Base-by-base conservation (phyloP, 2,797 vertebrate genomes). In the Myotis myotis region DNA sequence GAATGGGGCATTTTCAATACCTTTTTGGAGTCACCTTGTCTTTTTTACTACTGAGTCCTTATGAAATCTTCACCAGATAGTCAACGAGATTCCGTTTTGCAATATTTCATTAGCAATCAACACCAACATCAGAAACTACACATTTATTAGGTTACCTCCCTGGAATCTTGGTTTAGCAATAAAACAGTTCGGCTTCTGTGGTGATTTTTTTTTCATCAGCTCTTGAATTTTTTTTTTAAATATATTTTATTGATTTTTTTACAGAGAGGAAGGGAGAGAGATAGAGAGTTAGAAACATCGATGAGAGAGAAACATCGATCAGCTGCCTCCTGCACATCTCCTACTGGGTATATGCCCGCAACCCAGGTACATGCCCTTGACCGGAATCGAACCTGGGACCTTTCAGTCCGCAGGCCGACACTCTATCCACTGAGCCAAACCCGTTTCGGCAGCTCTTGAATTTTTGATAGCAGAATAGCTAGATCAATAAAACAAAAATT, bases 81-180 rank as follows among this genome's bases (percentile, higher is more conserved):
- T 91, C 68, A 84, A 6, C 0, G 49, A 36, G 66, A 79, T 90
- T 90, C 47, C 4, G 4, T 95, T 95, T 97, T 86, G 94, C 85
- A 95, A 70, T 91, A 90, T 92, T 92, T 87, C 53, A 74, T 95
- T 76, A 78, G 71, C 84, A 94, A 93, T 92, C 75, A 53, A 78
- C 6, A 36, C 22, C 75, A 62, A n/a, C 22, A 94, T 78, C 22
- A 85, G 47, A 88, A 91, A 89, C 71, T 95, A 84, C 36, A 93
- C 38, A 51, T 85, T 89, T 78, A 64, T 93, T 89, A 72, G 47
- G 55, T 89, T 89, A 47, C 23, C 80, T 94, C 70, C 76, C 53
- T 81, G 57, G 62, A 74, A 62, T 60, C 91, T 90, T 85, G 78
- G 36, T 93, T 94, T 74, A 93, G 30, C 80, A 89, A 66, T 74